Percentiles rank a stretch among this genome's conserved stretches.
phyloP scores from a whole-genome alignment of 2,797 vertebrate genomes.

The Rhabdophis nuchalis region DNA sequence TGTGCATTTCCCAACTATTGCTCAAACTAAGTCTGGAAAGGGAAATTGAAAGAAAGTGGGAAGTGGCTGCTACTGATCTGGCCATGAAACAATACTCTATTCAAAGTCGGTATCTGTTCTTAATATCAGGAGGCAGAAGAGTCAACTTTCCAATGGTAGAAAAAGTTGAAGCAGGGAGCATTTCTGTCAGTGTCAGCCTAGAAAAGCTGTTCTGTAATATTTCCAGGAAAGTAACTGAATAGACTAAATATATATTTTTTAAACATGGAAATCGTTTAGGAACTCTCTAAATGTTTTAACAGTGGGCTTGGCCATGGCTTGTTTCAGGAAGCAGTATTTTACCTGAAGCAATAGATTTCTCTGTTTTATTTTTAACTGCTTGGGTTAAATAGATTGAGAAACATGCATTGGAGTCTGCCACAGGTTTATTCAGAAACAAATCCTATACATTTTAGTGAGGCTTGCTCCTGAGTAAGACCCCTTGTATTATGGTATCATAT shows the following conservation, averaged over 20 bases:
- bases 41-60: conserved; percentile 41
- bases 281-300: conserved; percentile 58
- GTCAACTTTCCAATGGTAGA: conserved; percentile 44
- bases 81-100: conserved; percentile 69
- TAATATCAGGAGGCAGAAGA: conserved; percentile 64
- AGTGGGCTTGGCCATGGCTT: conserved; percentile 47
- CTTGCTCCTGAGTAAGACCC: background rate
- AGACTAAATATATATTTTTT: conserved; percentile 50
- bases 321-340: conserved; percentile 65
- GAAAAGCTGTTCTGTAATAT: conserved; percentile 58
- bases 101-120: conserved; percentile 70
- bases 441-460: background rate
- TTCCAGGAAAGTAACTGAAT: conserved; percentile 52
- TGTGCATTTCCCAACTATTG: background rate
- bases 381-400: conserved; percentile 30
- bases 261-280: conserved; percentile 59
- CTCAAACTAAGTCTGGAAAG: conserved; percentile 30
- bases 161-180: background rate
- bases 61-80: conserved; percentile 64
- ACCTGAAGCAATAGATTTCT: conserved; percentile 21
- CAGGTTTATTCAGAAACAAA: background rate
- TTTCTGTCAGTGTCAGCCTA: conserved; percentile 40
- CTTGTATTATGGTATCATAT: background rate
- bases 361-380: conserved; percentile 32
- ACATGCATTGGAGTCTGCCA: background rate